Evolutionary conservation across 2,113 vertebrate genomes (phyloP).

Genomic region (Aramus guarauna): DNA sequence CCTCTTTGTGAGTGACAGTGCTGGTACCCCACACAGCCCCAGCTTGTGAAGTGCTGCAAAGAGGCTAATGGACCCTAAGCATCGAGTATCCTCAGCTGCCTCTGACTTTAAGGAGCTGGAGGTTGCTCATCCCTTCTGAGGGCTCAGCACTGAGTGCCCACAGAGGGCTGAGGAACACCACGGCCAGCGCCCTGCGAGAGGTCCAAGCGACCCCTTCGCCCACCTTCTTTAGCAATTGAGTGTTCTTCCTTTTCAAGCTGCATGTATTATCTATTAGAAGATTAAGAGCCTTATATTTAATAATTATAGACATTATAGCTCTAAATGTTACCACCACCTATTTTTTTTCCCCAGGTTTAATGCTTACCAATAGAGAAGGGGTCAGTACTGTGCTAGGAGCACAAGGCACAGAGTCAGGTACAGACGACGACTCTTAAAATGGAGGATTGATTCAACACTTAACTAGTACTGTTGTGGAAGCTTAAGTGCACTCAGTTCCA

Average conservation of each 20-base stretch:
- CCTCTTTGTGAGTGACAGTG: background rate
- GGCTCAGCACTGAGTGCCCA: background rate
- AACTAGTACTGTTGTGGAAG: background rate
- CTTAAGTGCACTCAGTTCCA: background rate
- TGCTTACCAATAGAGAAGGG: background rate
- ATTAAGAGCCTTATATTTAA: background rate
- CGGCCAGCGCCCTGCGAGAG: fast-evolving
- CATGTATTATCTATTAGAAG: background rate
- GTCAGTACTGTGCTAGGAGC: background rate
- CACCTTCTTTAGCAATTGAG: fast-evolving
- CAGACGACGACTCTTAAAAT: background rate
- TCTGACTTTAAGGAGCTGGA: background rate
- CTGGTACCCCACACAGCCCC: background rate
- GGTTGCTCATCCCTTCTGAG: background rate
- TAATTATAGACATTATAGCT: background rate
- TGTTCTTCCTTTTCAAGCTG: background rate
- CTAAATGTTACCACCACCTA: background rate
- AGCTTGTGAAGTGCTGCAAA: background rate
- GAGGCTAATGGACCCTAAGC: background rate
- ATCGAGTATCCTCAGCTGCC: background rate
- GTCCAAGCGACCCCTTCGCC: background rate
- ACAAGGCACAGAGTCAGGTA: background rate
- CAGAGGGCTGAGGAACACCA: fast-evolving
- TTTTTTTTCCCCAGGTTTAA: background rate
- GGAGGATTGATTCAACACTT: background rate